Conservation (phyloP, 1,140 invertebrate genomes). For the Drosophila parabipectinata region DNA sequence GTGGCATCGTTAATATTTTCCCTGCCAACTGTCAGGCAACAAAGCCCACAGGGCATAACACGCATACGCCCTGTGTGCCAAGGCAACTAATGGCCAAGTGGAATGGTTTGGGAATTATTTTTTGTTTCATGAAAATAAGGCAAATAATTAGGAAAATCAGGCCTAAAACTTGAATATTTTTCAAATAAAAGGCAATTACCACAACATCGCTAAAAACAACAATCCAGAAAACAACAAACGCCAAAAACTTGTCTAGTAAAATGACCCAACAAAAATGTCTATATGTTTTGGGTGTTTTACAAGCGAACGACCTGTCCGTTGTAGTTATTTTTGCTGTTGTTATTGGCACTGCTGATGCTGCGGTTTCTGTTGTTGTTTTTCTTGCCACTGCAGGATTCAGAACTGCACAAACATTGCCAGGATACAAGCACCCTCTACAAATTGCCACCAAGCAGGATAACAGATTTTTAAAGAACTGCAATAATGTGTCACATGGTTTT, state of each 20-base stretch:
- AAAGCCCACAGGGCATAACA: constrained; percentile 42
- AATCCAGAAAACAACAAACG: constrained; percentile 37
- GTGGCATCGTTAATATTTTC: constrained; percentile 61
- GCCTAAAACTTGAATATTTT: background rate
- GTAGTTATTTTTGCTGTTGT: constrained; percentile 22
- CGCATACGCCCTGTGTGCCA: constrained; percentile 70
- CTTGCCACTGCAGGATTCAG: constrained; percentile 29
- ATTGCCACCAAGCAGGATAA: constrained; percentile 1
- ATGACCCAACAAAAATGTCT: constrained; percentile 41
- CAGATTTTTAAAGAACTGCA: background rate
- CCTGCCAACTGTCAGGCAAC: constrained; percentile 56
- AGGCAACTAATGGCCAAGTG: constrained; percentile 10
- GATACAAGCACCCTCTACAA: constrained; percentile 15
- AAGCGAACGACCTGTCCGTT: constrained; percentile 43
- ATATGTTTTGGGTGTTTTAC: constrained; percentile 54
- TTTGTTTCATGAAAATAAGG: constrained; percentile 73
- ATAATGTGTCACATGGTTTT: background rate
- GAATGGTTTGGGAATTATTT: constrained; percentile 35
- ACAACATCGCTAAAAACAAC: constrained; percentile 17
- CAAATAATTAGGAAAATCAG: constrained; percentile 60
- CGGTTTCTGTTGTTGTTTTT: constrained; percentile 1
- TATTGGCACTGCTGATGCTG: constrained; percentile 4
- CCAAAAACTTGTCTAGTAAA: constrained; percentile 20
- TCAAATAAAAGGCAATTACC: background rate
- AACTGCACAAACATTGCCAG: constrained; percentile 53